Evolutionary conservation across 2,113 vertebrate species (phyloP).

Genomic region (Pluvianellus socialis): DNA sequence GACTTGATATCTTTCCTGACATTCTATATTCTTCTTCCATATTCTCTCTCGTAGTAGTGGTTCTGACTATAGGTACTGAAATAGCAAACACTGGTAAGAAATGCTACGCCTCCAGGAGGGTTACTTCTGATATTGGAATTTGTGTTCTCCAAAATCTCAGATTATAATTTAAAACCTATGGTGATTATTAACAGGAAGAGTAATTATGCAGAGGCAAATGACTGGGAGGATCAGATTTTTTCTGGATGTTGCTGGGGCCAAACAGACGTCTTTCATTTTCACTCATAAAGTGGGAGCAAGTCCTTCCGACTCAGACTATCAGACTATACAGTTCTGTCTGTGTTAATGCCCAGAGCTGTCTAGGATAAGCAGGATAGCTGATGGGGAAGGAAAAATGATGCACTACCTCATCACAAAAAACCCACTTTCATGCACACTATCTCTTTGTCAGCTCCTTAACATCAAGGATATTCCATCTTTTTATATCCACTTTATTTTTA

Average conservation of each 20-base stretch:
- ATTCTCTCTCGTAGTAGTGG: not conserved
- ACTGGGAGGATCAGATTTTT: not conserved
- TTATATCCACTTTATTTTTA: not conserved
- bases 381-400: fast-evolving
- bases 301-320: not conserved
- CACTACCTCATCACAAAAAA: not conserved
- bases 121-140: not conserved
- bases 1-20: not conserved
- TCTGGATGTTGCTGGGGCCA: not conserved
- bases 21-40: not conserved
- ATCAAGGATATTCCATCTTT: not conserved
- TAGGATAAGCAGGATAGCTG: not conserved
- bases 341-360: not conserved
- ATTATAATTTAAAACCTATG: not conserved
- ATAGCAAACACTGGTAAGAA: not conserved
- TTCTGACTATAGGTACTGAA: not conserved
- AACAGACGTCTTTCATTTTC: not conserved
- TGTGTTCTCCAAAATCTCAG: not conserved
- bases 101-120: not conserved
- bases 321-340: not conserved
- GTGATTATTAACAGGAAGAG: not conserved
- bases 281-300: not conserved
- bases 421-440: not conserved
- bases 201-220: not conserved
- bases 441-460: not conserved